Evolutionary conservation across 2,797 vertebrate species (phyloP), one percentile per base, ranked within the genome.

Genomic region (Nyctibius grandis): DNA sequence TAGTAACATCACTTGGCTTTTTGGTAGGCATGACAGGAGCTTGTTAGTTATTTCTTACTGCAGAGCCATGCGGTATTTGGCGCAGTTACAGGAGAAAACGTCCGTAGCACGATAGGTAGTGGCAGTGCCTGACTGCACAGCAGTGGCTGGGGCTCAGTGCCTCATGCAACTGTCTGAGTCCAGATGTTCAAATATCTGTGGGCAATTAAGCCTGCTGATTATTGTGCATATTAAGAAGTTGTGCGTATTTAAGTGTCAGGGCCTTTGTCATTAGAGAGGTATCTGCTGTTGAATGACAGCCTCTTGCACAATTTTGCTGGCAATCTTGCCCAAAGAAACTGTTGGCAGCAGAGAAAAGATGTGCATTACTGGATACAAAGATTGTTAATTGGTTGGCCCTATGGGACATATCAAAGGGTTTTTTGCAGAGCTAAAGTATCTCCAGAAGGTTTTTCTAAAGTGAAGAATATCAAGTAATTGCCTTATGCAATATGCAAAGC

Each of bases 41-140:
- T 80, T 0, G 3, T 29, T 5, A 6, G 64, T 12, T 31, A 12
- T 77, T 65, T 42, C 59, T 34, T 6, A 5, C 33, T 0, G 23
- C 23, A 31, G 56, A 59, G 34, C 44, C 16, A 0, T 2, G 45
- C 1, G 1, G 48, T 4, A 5, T 50, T 67, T 54, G 38, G 44
- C 1, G 0, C 0, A 4, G 40, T 7, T 33, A 25, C 31, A 44
- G 57, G 21, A 51, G 81, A 5, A 59, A 50, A 45, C 0, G 0
- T 38, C 34, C 0, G 5, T 13, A 23, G 60, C 28, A 3, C 5
- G 1, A 19, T 5, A 34, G 47, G 44, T 3, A 22, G 18, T 7
- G 48, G 42, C 59, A 17, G 9, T 3, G 9, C 31, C 56, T 15
- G 25, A 9, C 36, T 47, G 25, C 12, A 2, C n/a, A 50, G 20